Base-by-base conservation (phyloP, 2,888 invertebrate genomes). In the Eretmocerus hayati region DNA sequence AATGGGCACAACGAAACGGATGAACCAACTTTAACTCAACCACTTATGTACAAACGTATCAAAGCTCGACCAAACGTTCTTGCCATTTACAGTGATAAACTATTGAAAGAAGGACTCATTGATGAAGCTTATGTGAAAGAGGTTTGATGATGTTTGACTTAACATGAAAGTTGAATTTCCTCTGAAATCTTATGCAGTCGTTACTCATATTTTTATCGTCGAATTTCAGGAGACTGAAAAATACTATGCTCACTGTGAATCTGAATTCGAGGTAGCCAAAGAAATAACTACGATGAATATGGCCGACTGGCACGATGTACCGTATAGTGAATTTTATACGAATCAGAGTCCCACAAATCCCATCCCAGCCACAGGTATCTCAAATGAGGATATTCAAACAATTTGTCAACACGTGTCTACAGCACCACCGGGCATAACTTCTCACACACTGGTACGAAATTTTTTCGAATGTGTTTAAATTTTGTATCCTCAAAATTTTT, bases 21-120 rank as follows among this genome's bases (percentile, higher is more conserved):
- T 72, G 92, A 95, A 72, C 94, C 94, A 0, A 90, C 87, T 86
- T 88, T 90, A 71, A 95, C 94, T 3, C 93, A 94, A 71, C 93
- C 94, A 0, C 77, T 90, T 56, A 93, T 94, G 92, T 94, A 94
- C 77, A 87, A 88, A 69, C 85, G 85, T 66, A 90, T 94, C 58
- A 78, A 77, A 49, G 74, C 77, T 35, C 61, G 60, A 42, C 75
- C 77, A 19, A 75, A 77, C 66, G 83, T 84, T 43, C 76, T 90
- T 54, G 76, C 82, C 52, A 74, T 85, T 44, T 93, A 92, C 72
- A 79, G 80, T 1, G 80, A 84, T 2, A 80, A 81, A 61, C 74
- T 93, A 43, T 78, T 87, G 55, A 77, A 77, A 1, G 86, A 87
- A 59, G 87, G 87, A 5, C 75, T 83, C 11, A 81, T 86, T 18